Percentiles rank a stretch among this genome's conserved stretches.
Evolutionary conservation across 1,140 invertebrate species (phyloP).

Genomic region (Tetragonula clypearis): DNA sequence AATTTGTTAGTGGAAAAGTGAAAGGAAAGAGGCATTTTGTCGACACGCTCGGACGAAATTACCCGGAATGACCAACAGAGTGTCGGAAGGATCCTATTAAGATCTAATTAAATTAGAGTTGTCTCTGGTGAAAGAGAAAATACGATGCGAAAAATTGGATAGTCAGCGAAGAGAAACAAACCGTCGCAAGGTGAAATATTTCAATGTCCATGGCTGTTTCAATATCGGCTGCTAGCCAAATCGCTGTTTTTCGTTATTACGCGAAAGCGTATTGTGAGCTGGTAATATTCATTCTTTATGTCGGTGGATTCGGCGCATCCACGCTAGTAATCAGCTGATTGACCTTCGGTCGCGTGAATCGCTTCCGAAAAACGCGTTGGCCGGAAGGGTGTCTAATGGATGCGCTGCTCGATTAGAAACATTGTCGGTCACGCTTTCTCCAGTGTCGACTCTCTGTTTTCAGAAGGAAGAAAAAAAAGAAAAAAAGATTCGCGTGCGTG

Average conservation of each 20-base stretch:
- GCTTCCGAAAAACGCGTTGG: not conserved
- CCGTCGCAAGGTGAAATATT: too few relatives aligned
- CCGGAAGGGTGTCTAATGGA: conserved; percentile 3
- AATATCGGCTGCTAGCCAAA: not conserved
- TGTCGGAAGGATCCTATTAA: too few relatives aligned
- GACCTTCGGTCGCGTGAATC: not conserved
- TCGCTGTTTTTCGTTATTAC: not conserved
- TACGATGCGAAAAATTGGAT: too few relatives aligned
- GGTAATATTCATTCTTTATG: conserved; percentile 7
- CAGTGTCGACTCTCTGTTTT: not conserved
- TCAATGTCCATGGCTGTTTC: too few relatives aligned
- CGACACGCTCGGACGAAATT: too few relatives aligned
- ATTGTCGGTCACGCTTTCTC: not conserved
- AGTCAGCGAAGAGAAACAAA: too few relatives aligned
- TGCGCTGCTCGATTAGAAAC: conserved; percentile 9
- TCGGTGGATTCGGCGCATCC: not conserved
- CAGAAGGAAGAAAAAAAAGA: not conserved
- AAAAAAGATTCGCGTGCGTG: not conserved
- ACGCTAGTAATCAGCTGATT: conserved; percentile 37
- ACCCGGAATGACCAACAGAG: too few relatives aligned
- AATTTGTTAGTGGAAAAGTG: too few relatives aligned
- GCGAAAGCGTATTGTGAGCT: not conserved
- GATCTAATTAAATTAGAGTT: too few relatives aligned
- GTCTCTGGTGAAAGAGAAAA: too few relatives aligned
- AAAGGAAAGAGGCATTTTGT: too few relatives aligned